Evolutionary conservation across 2,797 vertebrate species (phyloP), one percentile per base, ranked within the genome.

Genomic region (Eutrigla gurnardus): DNA sequence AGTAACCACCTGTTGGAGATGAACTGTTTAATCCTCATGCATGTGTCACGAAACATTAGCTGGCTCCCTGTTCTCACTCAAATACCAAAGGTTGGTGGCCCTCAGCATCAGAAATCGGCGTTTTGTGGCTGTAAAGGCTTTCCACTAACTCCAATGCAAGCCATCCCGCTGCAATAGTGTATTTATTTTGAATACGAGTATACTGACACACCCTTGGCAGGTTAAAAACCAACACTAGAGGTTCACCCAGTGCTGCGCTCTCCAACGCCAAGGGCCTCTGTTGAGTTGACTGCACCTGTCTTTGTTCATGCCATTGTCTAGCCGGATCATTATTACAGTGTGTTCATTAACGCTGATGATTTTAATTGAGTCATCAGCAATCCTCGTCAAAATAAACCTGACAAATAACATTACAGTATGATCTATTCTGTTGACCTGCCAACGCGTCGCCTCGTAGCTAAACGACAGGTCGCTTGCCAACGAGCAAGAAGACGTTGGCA

Each of bases 21-120:
- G 25, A 14, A 13, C n/a, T 4, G 2, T 32, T 61, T 12, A 58
- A 52, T 35, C 10, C n/a, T 25, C 11, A 52, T 10, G 57, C 43
- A 53, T 4, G 5, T 46, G 61, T 46, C 33, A 25, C 4, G 43
- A 49, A 84, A 65, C 53, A 47, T 53, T 70, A 25, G 25, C 25
- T 25, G 25, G 25, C 25, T 25, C 1, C 25, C 25, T 25, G 25
- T 25, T 25, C 25, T 25, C 25, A 25, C 25, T 25, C 25, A 25
- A 25, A 25, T 25, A 25, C 25, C 25, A 25, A 25, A 25, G 25
- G 25, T 25, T 25, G 25, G 25, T 25, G 25, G 25, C 25, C 25
- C 25, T 25, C 25, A 2, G 25, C 25, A 25, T 25, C 25, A 25
- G 25, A 25, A 25, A 25, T 25, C 25, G 25, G 25, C 25, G 25